phyloP scores from a whole-genome alignment of 2,113 vertebrate genomes.

The Nansenia antarctica region DNA sequence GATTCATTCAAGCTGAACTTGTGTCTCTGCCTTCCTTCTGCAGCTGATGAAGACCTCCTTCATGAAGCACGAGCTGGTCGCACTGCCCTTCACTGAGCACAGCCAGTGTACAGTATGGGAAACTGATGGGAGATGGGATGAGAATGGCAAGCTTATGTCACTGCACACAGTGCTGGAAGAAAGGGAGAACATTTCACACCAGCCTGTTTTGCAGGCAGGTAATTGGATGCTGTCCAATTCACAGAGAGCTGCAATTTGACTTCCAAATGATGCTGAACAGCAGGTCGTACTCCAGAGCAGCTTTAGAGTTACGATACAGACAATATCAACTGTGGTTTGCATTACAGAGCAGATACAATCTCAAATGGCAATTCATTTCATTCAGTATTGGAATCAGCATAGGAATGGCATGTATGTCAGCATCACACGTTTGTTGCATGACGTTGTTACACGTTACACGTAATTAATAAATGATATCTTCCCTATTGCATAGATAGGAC shows the following conservation, averaged over 20 bases:
- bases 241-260: conserved; percentile 43
- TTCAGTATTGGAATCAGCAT: background rate
- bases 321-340: conserved; percentile 49
- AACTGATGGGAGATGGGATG: background rate
- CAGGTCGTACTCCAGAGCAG: background rate
- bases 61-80: conserved; percentile 78
- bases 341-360: conserved; percentile 21
- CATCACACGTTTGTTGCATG: background rate
- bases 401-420: background rate
- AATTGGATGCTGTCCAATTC: background rate
- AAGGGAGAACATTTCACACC: background rate
- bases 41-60: conserved; percentile 85
- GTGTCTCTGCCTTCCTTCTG: too few species aligned
- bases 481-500: too few species aligned
- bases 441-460: background rate
- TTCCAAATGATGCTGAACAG: conserved; percentile 27
- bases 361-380: too few species aligned
- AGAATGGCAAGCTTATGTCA: background rate
- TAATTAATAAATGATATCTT: background rate
- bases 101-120: conserved; percentile 83
- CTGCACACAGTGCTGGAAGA: too few species aligned
- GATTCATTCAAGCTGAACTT: too few species aligned
- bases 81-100: conserved; percentile 84
- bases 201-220: background rate
- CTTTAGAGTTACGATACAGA: conserved; percentile 5